phyloP scores from a whole-genome alignment of 1,140 invertebrate genomes.

The Palaemon carinicauda region DNA sequence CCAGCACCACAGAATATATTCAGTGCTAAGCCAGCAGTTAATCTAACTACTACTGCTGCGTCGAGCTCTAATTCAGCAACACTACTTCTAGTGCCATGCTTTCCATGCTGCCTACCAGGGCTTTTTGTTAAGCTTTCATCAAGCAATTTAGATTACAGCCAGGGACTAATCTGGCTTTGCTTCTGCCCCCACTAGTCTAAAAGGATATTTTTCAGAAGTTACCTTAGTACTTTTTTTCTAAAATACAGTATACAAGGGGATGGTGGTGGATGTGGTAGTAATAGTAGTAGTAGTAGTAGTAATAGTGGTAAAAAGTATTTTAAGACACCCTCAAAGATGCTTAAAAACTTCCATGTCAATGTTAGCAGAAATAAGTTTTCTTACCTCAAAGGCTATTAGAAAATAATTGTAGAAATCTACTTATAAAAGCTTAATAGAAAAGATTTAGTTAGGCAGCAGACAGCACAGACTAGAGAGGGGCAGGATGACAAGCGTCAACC shows the following conservation, averaged over 20 bases:
- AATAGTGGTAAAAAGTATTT: not conserved
- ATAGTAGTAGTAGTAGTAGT: not conserved
- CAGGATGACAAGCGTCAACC: conserved; percentile 7
- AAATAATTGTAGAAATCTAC: conserved; percentile 8
- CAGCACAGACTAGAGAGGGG: conserved; percentile 6
- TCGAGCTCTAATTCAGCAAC: conserved; percentile 24
- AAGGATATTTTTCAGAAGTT: not conserved
- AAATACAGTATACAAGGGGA: not conserved
- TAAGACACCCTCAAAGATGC: no score
- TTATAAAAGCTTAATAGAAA: not conserved
- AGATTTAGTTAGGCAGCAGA: not conserved
- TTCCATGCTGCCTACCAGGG: conserved; percentile 42
- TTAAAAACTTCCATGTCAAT: no score
- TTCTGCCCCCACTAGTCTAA: conserved; percentile 44
- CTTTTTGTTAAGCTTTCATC: conserved; percentile 38
- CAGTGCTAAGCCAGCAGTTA: not conserved
- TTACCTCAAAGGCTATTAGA: conserved; percentile 35
- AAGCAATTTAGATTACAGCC: conserved; percentile 29
- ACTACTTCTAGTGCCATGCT: conserved; percentile 51
- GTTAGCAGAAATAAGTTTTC: conserved; percentile 29
- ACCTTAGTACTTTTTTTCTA: not conserved
- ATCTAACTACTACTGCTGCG: conserved; percentile 25
- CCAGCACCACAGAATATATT: not conserved
- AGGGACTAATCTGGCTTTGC: conserved; percentile 25
- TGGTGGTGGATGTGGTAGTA: not conserved